Percentiles rank a stretch among this genome's conserved stretches.
Evolutionary conservation across 2,113 vertebrate genomes (phyloP).

Genomic region (Puffinus mauretanicus): DNA sequence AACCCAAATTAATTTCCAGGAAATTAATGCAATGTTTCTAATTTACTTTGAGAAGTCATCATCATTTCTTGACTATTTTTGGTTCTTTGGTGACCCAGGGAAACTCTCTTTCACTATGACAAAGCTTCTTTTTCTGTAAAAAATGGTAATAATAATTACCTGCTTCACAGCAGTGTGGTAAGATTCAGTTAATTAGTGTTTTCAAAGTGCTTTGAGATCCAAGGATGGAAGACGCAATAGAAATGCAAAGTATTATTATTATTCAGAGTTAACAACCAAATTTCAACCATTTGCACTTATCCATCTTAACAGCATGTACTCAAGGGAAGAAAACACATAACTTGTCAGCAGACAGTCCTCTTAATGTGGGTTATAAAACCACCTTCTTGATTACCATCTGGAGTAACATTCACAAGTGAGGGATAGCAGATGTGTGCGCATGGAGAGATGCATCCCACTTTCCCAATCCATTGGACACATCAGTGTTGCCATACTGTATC

Average conservation of each 20-base stretch:
- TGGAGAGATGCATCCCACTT: constrained; percentile 57
- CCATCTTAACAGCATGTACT: constrained; percentile 72
- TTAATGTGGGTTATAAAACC: constrained; percentile 77
- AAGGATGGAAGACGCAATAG: constrained; percentile 66
- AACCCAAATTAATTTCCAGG: constrained; percentile 25
- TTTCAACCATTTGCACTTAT: constrained; percentile 75
- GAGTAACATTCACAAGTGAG: constrained; percentile 74
- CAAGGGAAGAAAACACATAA: constrained; percentile 75
- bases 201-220: constrained; percentile 68
- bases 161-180: constrained; percentile 48
- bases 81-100: constrained; percentile 21
- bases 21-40: constrained; percentile 5
- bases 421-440: constrained; percentile 69
- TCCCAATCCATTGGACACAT: constrained; percentile 59
- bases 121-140: constrained; percentile 19
- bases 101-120: constrained; percentile 27
- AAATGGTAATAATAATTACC: constrained; percentile 58
- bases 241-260: constrained; percentile 78
- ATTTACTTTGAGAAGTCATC: constrained; percentile 33
- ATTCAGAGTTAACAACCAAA: constrained; percentile 77
- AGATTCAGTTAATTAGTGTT: constrained; percentile 62
- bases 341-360: constrained; percentile 76
- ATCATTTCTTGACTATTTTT: constrained; percentile 23
- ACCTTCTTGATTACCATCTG: constrained; percentile 77
- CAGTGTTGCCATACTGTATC: constrained; percentile 16